Evolutionary conservation across 2,113 vertebrate species (phyloP).

Genomic region (Oreochromis tanganicae): DNA sequence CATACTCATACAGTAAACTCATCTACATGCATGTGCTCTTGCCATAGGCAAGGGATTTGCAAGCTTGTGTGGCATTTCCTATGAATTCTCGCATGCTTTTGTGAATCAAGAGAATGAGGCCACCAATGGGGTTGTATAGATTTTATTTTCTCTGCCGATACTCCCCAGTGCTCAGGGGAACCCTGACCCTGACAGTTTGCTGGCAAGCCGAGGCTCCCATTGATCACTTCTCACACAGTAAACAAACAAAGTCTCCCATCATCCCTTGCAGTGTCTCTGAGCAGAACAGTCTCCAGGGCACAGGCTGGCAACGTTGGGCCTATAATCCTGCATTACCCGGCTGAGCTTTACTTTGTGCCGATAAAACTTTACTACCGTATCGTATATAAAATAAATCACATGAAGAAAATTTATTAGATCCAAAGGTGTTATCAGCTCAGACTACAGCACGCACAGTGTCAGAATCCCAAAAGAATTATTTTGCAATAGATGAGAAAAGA

Average conservation of each 20-base stretch:
- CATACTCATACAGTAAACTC: background rate
- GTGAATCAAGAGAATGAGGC: conserved; percentile 31
- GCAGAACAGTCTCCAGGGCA: conserved; percentile 1
- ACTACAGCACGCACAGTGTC: background rate
- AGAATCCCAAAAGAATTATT: background rate
- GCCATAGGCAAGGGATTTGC: background rate
- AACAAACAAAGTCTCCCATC: conserved; percentile 22
- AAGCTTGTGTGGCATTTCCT: background rate
- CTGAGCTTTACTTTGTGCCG: conserved; percentile 33
- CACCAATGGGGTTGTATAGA: conserved; percentile 28
- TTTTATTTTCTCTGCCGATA: conserved; percentile 14
- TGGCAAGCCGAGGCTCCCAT: conserved; percentile 9
- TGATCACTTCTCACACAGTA: conserved; percentile 39
- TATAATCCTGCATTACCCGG: background rate
- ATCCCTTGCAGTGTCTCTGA: background rate
- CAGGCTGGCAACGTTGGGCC: background rate
- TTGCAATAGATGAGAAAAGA: conserved; percentile 6
- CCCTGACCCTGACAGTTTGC: conserved; percentile 14
- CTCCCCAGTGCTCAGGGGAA: conserved; percentile 3
- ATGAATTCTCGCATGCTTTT: background rate
- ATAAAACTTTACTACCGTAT: conserved; percentile 30
- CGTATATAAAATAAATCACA: conserved; percentile 36
- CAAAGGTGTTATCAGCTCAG: conserved; percentile 5
- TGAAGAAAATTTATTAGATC: conserved; percentile 24
- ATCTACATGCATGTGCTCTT: background rate